phyloP scores from a whole-genome alignment of 2,113 vertebrate genomes.

The Falcunculus frontatus region DNA sequence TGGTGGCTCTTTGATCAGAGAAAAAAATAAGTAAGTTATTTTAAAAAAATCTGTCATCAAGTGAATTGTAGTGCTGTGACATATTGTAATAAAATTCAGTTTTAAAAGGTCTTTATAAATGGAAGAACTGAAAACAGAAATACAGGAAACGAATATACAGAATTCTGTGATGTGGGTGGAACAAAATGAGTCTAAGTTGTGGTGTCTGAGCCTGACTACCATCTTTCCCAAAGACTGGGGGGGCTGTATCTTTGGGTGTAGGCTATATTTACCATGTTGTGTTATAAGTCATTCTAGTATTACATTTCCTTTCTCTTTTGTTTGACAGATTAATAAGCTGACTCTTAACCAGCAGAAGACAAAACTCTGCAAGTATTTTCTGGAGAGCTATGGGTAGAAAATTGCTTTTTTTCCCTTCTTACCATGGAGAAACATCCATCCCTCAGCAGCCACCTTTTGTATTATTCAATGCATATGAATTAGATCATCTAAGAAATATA shows the following conservation, averaged over 20 bases:
- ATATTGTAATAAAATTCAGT: background rate
- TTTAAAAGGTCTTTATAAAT: background rate
- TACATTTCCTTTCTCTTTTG: background rate
- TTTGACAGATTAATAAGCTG: background rate
- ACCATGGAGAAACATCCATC: background rate
- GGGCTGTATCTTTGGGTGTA: background rate
- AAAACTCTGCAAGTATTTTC: background rate
- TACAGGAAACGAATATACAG: background rate
- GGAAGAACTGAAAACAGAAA: background rate
- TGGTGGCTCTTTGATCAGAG: slow-evolving; percentile 3
- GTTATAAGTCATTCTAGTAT: background rate
- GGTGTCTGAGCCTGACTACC: background rate
- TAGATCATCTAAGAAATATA: background rate
- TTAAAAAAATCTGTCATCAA: background rate
- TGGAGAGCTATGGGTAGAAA: background rate
- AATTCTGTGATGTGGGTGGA: background rate
- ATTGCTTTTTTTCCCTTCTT: background rate
- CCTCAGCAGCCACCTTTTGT: background rate
- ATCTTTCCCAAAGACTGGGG: background rate
- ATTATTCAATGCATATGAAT: background rate
- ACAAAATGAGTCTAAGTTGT: background rate
- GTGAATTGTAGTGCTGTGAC: background rate
- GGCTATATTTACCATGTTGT: background rate
- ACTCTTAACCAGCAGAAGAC: background rate
- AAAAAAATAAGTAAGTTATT: background rate